A percentile compares a stretch with the other conserved stretches of the same genome.
Conservation (phyloP, 1,140 invertebrate species). For the Cataglyphis hispanica region DNA sequence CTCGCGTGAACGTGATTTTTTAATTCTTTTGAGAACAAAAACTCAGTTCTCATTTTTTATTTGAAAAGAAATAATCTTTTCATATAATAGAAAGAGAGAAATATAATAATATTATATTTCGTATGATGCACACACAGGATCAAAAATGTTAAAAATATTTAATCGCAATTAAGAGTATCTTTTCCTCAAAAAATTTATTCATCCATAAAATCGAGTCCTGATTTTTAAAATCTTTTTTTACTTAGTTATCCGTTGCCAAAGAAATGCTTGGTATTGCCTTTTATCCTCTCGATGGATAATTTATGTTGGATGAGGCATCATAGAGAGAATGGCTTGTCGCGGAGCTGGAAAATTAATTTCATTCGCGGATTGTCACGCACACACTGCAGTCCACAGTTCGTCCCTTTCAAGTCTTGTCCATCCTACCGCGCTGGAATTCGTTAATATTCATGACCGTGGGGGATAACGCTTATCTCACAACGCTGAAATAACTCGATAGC, state of each 20-base stretch:
- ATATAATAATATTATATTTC: neutral
- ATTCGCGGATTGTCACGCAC: constrained; percentile 76
- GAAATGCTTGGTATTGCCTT: constrained; percentile 5
- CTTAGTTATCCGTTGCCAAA: constrained; percentile 25
- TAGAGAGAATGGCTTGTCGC: constrained; percentile 55
- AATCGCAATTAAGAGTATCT: neutral
- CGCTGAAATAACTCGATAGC: constrained; percentile 84
- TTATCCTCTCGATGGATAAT: constrained; percentile 65
- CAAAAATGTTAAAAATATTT: constrained; percentile 1
- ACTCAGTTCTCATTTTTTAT: constrained; percentile 15
- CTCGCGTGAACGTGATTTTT: constrained; percentile 38
- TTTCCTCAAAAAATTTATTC: neutral
- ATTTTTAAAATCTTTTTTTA: constrained; percentile 19
- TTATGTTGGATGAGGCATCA: constrained; percentile 68
- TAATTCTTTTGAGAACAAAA: constrained; percentile 46
- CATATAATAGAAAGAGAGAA: neutral
- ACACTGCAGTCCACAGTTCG: constrained; percentile 74
- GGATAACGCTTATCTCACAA: constrained; percentile 82
- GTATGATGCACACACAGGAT: neutral
- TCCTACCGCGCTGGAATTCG: constrained; percentile 73
- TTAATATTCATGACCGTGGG: constrained; percentile 83
- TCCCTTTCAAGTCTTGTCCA: constrained; percentile 78
- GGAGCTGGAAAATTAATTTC: constrained; percentile 77
- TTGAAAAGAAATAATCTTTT: neutral
- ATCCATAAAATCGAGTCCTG: neutral